Evolutionary conservation across 2,113 vertebrate species (phyloP).

Genomic region (Otus sunia): DNA sequence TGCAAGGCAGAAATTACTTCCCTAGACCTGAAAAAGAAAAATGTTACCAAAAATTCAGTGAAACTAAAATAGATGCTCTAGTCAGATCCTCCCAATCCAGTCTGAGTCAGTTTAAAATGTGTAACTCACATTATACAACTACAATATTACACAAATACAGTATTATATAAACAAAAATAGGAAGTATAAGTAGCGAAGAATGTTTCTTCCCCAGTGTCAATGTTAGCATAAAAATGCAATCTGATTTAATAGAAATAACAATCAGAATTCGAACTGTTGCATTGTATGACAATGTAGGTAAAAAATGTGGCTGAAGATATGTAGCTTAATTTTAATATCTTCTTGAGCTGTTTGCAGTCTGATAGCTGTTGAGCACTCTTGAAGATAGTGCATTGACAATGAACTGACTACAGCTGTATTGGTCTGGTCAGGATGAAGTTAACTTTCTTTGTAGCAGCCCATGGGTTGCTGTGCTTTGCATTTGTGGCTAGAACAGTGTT

Average conservation of each 20-base stretch:
- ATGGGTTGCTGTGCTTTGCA: not conserved
- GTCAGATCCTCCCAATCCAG: not conserved
- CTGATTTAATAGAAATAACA: not conserved
- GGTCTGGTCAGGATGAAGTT: not conserved
- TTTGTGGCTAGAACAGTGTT: not conserved
- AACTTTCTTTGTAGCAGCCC: not conserved
- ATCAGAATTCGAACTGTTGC: not conserved
- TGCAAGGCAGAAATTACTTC: not conserved
- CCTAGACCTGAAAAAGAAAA: not conserved
- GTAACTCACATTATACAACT: not conserved
- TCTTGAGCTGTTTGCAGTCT: not conserved
- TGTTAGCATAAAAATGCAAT: not conserved
- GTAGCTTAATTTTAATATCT: not conserved
- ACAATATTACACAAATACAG: too few relatives aligned
- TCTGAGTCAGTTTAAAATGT: not conserved
- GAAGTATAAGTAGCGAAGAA: not conserved
- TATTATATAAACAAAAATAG: too few relatives aligned
- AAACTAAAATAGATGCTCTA: not conserved
- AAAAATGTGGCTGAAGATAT: not conserved
- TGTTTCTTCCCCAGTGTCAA: not conserved
- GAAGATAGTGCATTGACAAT: fast-evolving
- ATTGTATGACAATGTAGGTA: not conserved
- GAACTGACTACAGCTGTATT: not conserved
- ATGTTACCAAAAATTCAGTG: not conserved
- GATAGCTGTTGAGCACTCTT: not conserved